phyloP scores from a whole-genome alignment of 2,113 vertebrate genomes.

The Chionis minor region DNA sequence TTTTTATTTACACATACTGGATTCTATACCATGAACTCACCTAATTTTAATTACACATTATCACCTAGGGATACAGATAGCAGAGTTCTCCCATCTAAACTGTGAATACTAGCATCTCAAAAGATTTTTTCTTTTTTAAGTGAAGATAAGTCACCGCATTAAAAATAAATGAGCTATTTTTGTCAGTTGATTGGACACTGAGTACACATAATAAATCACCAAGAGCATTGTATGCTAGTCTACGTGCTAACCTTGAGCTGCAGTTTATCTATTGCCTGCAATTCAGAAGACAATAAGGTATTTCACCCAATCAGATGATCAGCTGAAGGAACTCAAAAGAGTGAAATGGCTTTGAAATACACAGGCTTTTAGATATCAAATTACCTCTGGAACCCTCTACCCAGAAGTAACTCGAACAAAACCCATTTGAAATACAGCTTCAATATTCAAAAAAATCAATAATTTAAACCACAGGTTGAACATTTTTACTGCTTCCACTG shows the following conservation, averaged over 20 bases:
- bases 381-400: conserved; percentile 75
- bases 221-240: conserved; percentile 66
- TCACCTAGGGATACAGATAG: not conserved
- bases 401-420: conserved; percentile 77
- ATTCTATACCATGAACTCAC: not conserved
- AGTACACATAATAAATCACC: conserved; percentile 77
- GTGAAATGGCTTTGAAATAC: conserved; percentile 71
- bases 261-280: conserved; percentile 56
- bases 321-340: conserved; percentile 70
- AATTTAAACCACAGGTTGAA: conserved; percentile 84
- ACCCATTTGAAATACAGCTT: conserved; percentile 82
- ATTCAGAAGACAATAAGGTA: conserved; percentile 70
- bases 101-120: not conserved
- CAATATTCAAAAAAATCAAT: conserved; percentile 85
- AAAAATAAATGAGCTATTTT: conserved; percentile 70
- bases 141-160: conserved; percentile 52
- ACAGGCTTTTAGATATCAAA: conserved; percentile 76
- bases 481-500: conserved; percentile 78
- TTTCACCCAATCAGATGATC: conserved; percentile 71
- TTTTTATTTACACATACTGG: not conserved
- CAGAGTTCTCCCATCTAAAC: not conserved
- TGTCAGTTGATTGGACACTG: conserved; percentile 67
- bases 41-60: not conserved
- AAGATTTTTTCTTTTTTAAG: conserved; percentile 52
- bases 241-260: conserved; percentile 52